Evolutionary conservation across 2,113 vertebrate genomes (phyloP).

Genomic region (Mobula hypostoma): DNA sequence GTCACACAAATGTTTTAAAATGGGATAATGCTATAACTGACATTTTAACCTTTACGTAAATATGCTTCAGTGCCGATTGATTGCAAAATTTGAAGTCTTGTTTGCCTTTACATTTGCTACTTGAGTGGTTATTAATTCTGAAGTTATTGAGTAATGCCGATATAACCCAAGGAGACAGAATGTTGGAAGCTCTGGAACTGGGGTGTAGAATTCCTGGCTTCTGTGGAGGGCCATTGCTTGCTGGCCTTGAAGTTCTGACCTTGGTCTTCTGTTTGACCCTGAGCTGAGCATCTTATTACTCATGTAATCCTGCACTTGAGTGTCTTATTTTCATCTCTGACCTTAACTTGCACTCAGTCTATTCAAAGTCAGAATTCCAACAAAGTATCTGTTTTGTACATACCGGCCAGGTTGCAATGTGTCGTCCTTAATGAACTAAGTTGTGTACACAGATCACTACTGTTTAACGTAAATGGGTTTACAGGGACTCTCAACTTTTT

Average conservation of each 20-base stretch:
- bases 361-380: not conserved
- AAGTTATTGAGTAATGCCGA: not conserved
- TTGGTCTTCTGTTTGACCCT: not conserved
- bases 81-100: not conserved
- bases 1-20: not conserved
- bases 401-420: not conserved
- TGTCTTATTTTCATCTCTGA: not conserved
- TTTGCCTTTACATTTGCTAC: not conserved
- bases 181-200: too few species aligned
- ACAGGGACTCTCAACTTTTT: too few species aligned
- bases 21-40: not conserved
- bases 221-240: too few species aligned
- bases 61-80: not conserved
- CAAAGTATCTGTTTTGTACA: not conserved
- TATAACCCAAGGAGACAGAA: not conserved
- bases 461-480: not conserved
- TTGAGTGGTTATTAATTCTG: not conserved
- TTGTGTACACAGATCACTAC: not conserved
- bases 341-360: not conserved
- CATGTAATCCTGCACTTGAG: not conserved
- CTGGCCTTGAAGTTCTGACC: too few species aligned
- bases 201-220: too few species aligned
- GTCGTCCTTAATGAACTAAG: not conserved
- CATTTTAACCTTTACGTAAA: not conserved
- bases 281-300: not conserved